Base-by-base conservation (phyloP, 2,797 vertebrate genomes). In the Adelosebastes latens region DNA sequence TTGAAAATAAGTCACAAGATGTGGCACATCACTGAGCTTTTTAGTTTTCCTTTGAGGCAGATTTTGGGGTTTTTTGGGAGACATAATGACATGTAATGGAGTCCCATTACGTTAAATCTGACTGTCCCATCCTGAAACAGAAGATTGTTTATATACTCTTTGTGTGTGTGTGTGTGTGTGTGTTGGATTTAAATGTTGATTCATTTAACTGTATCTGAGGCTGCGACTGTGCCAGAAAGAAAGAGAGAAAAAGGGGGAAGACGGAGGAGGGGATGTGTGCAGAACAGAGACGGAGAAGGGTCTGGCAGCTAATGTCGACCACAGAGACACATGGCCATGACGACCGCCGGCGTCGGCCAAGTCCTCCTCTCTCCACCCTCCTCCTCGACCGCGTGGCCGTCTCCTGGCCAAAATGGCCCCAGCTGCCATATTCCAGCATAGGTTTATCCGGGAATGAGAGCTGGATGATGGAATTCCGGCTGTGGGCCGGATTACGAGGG, bases 391-490 rank as follows among this genome's bases (percentile, higher is more conserved):
- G 78, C 24, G 27, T 49, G 81, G 72, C 72, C 87, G 49, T 83
- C 83, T 86, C 68, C 68, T n/a, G 86, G 90, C 92, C 90, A 92
- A 92, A 87, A 90, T 72, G 84, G 88, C 92, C 86, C 75, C 85
- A 42, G 80, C 89, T 89, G 88, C 84, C 83, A 39, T 93, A 85
- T 89, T 89, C 87, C 90, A 73, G 82, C 89, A 75, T 79, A 66
- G 83, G 80, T 91, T 94, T 87, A 90, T 85, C 80, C 12, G 82
- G 72, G 84, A 90, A 88, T 56, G 89, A 87, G 90, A 94, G 88
- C 87, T 76, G 89, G 88, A 92, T 90, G 92, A 91, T 88, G 91
- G 89, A 93, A 94, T 93, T 91, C 89, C 34, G 80, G 81, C 93
- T 87, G 84, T 86, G 86, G 91, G 90, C 84, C 58, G 89, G 88